phyloP scores from a whole-genome alignment of 2,797 vertebrate genomes.

The Alcedo quadribrachys region DNA sequence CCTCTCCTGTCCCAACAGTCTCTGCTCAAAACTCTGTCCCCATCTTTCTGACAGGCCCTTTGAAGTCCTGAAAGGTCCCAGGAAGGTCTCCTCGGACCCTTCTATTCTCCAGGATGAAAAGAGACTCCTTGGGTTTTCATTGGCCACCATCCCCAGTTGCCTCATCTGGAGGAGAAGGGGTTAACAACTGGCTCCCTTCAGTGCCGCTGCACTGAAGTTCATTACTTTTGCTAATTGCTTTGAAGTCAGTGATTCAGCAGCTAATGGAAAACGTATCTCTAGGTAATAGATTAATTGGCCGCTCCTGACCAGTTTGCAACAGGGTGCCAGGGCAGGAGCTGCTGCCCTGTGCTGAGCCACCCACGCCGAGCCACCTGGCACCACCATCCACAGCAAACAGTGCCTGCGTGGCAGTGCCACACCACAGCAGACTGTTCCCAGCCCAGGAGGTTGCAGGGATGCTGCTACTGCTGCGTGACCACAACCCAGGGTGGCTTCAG shows the following conservation, averaged over 20 bases:
- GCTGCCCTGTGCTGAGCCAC: fast-evolving
- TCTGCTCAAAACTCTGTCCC: neutral
- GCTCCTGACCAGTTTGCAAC: neutral
- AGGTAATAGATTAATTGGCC: slow-evolving; percentile 38
- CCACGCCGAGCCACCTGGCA: fast-evolving
- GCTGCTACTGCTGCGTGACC: neutral
- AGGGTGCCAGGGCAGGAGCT: neutral
- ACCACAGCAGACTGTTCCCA: neutral
- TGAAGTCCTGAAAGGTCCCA: neutral
- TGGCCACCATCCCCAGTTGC: fast-evolving
- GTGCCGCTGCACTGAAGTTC: slow-evolving; percentile 32
- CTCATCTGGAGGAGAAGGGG: neutral
- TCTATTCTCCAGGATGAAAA: neutral
- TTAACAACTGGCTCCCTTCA: slow-evolving; percentile 13
- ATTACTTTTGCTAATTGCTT: slow-evolving; percentile 68
- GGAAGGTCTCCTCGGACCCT: neutral
- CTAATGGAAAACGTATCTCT: slow-evolving; percentile 50
- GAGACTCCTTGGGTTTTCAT: neutral
- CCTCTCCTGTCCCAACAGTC: neutral
- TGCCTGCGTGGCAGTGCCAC: fast-evolving
- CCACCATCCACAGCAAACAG: fast-evolving
- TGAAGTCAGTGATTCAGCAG: slow-evolving; percentile 37
- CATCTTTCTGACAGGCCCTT: neutral
- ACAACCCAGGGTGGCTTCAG: fast-evolving
- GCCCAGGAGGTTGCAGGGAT: fast-evolving